A percentile compares a stretch with the other conserved stretches of the same genome.
phyloP scores from a whole-genome alignment of 1,140 invertebrate species.

The Acromyrmex heyeri region DNA sequence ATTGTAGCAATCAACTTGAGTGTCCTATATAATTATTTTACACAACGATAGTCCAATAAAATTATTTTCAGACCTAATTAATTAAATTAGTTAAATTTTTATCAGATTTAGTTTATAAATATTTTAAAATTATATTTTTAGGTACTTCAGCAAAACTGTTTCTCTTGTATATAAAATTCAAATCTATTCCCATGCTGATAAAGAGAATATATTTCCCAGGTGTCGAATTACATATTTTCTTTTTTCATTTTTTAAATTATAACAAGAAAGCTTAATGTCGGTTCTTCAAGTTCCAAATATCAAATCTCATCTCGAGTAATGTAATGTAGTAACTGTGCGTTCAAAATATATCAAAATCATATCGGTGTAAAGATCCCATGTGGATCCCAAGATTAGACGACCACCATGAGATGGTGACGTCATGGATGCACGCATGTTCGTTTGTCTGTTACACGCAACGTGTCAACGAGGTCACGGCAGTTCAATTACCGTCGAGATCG shows the following conservation, averaged over 20 bases:
- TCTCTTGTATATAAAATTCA: neutral
- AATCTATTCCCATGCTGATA: neutral
- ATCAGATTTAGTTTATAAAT: too few relatives aligned
- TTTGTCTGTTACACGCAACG: conserved; percentile 46
- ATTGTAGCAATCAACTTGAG: too few relatives aligned
- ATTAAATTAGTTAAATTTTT: too few relatives aligned
- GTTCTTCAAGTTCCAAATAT: neutral
- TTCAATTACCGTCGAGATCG: conserved; percentile 52
- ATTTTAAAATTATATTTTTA: too few relatives aligned
- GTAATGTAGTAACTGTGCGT: neutral
- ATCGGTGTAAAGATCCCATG: neutral
- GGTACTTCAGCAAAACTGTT: too few relatives aligned
- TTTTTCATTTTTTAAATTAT: neutral
- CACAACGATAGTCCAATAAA: too few relatives aligned
- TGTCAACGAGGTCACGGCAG: conserved; percentile 57
- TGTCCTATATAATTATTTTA: too few relatives aligned
- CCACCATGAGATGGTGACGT: conserved; percentile 18
- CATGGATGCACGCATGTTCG: conserved; percentile 17
- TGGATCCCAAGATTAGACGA: neutral
- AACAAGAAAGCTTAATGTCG: neutral
- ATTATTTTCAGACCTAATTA: too few relatives aligned
- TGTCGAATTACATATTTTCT: neutral
- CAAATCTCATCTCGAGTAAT: neutral
- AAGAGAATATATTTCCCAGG: neutral
- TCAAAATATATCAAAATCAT: neutral